These are phyloP conservation scores for Siphamia tubifer DNA, from an alignment of 2,113 vertebrate species.

Conservation along the genomic window DNA sequence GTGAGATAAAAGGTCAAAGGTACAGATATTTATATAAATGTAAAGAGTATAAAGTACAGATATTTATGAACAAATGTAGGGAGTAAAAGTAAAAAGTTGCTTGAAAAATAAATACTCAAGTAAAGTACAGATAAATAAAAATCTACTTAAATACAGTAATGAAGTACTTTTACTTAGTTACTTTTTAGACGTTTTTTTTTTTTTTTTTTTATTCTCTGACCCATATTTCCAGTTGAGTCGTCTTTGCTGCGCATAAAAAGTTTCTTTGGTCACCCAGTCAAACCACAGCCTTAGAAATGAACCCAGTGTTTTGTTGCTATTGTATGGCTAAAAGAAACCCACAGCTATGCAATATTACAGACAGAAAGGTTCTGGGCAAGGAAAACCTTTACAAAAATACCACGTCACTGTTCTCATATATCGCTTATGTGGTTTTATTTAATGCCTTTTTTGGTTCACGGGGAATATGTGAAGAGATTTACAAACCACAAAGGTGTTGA, in stretches of 20 bases:
- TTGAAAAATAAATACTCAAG: too few species aligned
- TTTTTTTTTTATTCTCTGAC: background rate
- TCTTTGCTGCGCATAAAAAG: background rate
- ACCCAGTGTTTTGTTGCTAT: slow-evolving; percentile 5
- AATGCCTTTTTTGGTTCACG: background rate
- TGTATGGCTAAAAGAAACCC: slow-evolving; percentile 56
- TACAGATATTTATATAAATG: too few species aligned
- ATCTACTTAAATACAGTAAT: too few species aligned
- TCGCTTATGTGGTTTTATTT: background rate
- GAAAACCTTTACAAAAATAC: slow-evolving; percentile 42
- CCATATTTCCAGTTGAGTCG: slow-evolving; percentile 20
- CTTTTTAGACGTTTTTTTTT: too few species aligned
- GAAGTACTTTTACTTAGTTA: too few species aligned
- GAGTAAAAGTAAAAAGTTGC: too few species aligned
- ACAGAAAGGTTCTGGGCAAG: slow-evolving; percentile 43
- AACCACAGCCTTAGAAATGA: slow-evolving; percentile 48
- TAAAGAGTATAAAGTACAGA: too few species aligned
- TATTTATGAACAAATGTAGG: too few species aligned
- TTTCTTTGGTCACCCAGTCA: slow-evolving; percentile 3
- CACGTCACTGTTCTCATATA: slow-evolving; percentile 52
- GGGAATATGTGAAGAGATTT: background rate
- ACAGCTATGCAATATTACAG: slow-evolving; percentile 62
- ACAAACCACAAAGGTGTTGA: background rate
- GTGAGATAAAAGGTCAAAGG: too few species aligned
- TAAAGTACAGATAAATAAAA: too few species aligned